Conservation (phyloP, 2,113 vertebrate genomes). For the Prunella himalayana region DNA sequence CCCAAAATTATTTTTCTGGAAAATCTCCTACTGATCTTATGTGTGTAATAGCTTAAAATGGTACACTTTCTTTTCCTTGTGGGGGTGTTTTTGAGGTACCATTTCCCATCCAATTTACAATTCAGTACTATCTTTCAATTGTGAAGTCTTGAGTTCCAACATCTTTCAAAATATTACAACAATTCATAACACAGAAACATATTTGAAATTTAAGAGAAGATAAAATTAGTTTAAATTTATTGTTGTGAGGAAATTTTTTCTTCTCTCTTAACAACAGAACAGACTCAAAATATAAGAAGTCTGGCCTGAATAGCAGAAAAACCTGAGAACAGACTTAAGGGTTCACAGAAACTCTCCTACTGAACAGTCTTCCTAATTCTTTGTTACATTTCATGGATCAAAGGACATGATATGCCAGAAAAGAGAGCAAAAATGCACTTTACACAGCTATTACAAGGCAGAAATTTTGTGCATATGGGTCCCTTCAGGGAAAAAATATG, state of each 20-base stretch:
- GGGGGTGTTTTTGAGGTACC: background rate
- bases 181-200: background rate
- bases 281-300: background rate
- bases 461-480: conserved; percentile 19
- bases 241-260: background rate
- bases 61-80: background rate
- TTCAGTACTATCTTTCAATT: background rate
- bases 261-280: background rate
- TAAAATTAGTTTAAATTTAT: background rate
- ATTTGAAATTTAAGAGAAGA: background rate
- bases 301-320: background rate
- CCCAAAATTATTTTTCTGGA: conserved; percentile 20
- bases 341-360: background rate
- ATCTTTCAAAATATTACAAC: background rate
- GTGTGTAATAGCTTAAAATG: background rate
- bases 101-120: background rate
- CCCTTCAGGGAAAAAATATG: conserved; percentile 47
- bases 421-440: background rate
- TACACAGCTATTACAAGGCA: background rate
- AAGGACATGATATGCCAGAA: background rate
- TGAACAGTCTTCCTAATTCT: background rate
- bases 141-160: background rate
- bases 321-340: background rate
- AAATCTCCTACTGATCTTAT: background rate
- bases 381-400: conserved; percentile 26